Base-by-base conservation (phyloP, 1,140 invertebrate genomes). In the Octopus sinensis region DNA sequence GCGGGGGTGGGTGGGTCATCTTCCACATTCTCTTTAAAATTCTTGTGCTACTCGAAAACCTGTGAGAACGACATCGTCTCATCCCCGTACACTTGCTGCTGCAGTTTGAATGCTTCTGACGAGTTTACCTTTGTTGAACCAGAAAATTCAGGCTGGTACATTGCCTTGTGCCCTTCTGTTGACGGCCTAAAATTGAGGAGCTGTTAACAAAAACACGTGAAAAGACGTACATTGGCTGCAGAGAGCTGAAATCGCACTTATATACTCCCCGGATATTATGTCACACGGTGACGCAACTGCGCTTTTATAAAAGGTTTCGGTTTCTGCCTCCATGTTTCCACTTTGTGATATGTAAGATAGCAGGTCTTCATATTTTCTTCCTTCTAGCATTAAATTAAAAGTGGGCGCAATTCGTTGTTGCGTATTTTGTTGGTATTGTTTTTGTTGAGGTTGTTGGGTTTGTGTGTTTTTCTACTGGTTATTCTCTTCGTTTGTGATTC, bases 121-220 rank as follows among this genome's bases (percentile, higher is more conserved):
- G 62, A 68, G 62, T 68, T 68, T 68, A 2, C 62, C 62, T 1
- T n/a, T 2, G 62, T n/a, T 1, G 62, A 1, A 68, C 62, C 62
- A 68, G 62, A 68, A 68, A 68, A 2, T 68, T 68, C 62, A 68
- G 62, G 62, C n/a, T 68, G 62, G 62, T n/a, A 13, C 62, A n/a
- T 68, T 68, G 62, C 62, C 2, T 1, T 68, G 62, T 68, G 62
- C 62, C 62, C 62, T 2, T 68, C 62, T 12, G 0, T 3, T 68
- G 62, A 68, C 62, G 62, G 62, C 3, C 62, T 68, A 68, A 68
- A 68, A 68, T 3, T 68, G 62, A 68, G 62, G 62, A 68, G 62
- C 62, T 68, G 62, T 68, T 68, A 68, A 68, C 62, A 68, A 68
- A 68, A 68, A n/a, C 62, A 68, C 62, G 62, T 68, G 62, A 68